phyloP scores from a whole-genome alignment of 2,113 vertebrate genomes.

The Dromiciops gliroides region DNA sequence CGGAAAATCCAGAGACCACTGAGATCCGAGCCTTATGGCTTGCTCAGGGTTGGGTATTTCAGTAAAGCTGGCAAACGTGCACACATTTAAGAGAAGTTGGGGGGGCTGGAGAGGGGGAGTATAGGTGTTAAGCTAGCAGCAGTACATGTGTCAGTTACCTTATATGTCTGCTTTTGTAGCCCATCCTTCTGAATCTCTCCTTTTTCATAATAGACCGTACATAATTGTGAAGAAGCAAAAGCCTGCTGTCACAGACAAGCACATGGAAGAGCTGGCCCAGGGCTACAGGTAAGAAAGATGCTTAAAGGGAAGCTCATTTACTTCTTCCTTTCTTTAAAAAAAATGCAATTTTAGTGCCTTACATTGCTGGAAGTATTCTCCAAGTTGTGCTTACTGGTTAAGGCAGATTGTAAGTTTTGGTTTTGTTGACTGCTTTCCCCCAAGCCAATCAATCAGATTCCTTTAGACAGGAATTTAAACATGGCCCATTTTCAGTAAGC shows the following conservation, averaged over 20 bases:
- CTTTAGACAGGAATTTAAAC: neutral
- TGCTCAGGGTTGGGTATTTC: conserved; percentile 12
- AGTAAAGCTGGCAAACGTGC: neutral
- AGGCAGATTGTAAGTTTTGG: conserved; percentile 9
- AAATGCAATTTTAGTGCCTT: neutral
- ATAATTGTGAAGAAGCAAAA: conserved; percentile 97
- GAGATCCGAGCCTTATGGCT: conserved; percentile 24
- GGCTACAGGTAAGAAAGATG: conserved; percentile 91
- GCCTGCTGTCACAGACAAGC: conserved; percentile 94
- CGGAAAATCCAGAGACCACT: neutral
- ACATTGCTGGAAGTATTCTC: neutral
- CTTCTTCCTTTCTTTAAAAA: neutral
- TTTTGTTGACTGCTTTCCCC: neutral
- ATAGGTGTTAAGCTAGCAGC: neutral
- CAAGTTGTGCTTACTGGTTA: conserved; percentile 10
- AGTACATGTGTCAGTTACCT: neutral
- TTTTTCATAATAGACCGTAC: conserved; percentile 88
- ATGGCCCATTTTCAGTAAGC: neutral
- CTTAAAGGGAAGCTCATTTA: neutral
- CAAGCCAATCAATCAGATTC: neutral
- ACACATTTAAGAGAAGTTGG: neutral
- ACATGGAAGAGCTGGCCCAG: conserved; percentile 97
- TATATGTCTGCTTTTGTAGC: neutral
- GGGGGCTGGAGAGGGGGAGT: neutral
- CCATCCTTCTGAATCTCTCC: conserved; percentile 22